phyloP scores from a whole-genome alignment of 2,113 vertebrate genomes.

The Pholis gunnellus region DNA sequence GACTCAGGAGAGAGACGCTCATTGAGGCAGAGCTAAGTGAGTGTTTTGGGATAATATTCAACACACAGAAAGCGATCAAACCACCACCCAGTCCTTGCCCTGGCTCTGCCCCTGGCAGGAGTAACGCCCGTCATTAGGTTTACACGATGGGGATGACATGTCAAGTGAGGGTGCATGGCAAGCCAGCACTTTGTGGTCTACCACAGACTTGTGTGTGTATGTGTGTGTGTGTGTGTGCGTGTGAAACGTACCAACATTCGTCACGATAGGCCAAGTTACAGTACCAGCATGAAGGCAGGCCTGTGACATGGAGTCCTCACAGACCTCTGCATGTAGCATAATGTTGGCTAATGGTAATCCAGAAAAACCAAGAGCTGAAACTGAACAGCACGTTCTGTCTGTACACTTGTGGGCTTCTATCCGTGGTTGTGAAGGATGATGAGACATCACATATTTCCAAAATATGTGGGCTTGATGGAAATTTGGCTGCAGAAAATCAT shows the following conservation, averaged over 20 bases:
- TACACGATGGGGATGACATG: slow-evolving; percentile 44
- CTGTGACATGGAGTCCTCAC: background rate
- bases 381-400: background rate
- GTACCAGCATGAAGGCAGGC: slow-evolving; percentile 20
- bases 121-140: slow-evolving; percentile 36
- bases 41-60: slow-evolving; percentile 47
- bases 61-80: slow-evolving; percentile 47
- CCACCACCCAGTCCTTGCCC: slow-evolving; percentile 34
- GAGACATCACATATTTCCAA: slow-evolving; percentile 7
- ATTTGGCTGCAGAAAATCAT: background rate
- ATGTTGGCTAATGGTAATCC: slow-evolving; percentile 1
- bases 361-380: background rate
- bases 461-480: slow-evolving; percentile 5
- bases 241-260: slow-evolving; percentile 2
- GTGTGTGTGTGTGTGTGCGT: background rate
- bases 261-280: slow-evolving; percentile 36
- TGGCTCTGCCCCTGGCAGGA: slow-evolving; percentile 42
- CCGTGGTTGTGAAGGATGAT: background rate
- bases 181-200: slow-evolving; percentile 66
- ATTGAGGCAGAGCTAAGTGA: slow-evolving; percentile 53
- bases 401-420: background rate
- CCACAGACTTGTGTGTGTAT: slow-evolving; percentile 47
- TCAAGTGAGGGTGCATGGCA: slow-evolving; percentile 45
- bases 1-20: slow-evolving; percentile 48
- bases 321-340: slow-evolving; percentile 7